Base-by-base conservation (phyloP, 2,888 invertebrate species). In the Leucophenga maculata region DNA sequence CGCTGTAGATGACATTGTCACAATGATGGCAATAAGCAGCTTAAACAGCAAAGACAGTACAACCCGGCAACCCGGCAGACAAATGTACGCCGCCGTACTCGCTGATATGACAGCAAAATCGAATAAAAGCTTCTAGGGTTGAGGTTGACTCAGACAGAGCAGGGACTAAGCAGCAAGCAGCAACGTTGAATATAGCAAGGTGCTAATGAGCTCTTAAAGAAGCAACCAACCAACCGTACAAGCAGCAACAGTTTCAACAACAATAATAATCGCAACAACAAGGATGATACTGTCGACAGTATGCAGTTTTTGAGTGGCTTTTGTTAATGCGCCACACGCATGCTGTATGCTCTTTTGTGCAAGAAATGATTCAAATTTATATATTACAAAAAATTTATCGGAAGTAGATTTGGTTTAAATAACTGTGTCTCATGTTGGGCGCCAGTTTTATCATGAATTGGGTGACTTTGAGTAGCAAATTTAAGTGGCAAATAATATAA, bases 161-260 rank as follows among this genome's bases (percentile, higher is more conserved):
- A 62, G 59, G 55, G 52, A 3, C 60, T 13, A 11, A 22, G 64
- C 39, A 39, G 11, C 11, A 39, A 39, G n/a, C 8, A 39, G 39
- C 39, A 39, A 65, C 69, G 71, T 71, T n/a, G 77, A 64, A 55
- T 68, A 65, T 68, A 67, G 73, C 67, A 69, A 77, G 75, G 78
- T 76, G 79, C 82, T 80, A 80, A 83, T 80, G 83, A 80, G 80
- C 79, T 75, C 76, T 75, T 77, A 48, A 57, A 65, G 44, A 16
- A 60, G 59, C 31, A 46, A 50, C 26, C 46, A 54, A 50, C 59
- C 18, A 50, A 39, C 66, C 11, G 31, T 26, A 57, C 22, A 22
- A 57, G 22, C 57, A 20, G 31, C 57, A 57, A 50, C n/a, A 50
- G 50, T 50, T 39, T 39, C 39, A 39, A 39, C 39, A 39, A 39